Conservation (phyloP, 2,797 vertebrate species). For the Nyctalus aviator region DNA sequence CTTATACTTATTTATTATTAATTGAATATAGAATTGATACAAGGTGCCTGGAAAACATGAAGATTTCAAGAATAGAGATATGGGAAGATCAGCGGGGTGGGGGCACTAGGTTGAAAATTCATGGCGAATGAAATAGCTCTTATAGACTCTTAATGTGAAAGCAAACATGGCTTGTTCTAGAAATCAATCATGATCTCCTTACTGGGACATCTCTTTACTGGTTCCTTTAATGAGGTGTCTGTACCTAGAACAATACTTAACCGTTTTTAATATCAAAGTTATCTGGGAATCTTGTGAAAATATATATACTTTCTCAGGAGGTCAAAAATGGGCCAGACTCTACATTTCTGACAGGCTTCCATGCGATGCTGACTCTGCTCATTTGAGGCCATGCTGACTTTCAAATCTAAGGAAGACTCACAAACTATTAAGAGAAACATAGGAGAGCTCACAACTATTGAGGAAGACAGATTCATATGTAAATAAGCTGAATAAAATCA, state of each 20-base stretch:
- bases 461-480: background rate
- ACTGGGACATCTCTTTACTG: background rate
- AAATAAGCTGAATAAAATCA: conserved; percentile 5
- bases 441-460: background rate
- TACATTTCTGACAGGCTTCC: background rate
- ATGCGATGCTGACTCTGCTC: background rate
- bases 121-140: background rate
- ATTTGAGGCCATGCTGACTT: background rate
- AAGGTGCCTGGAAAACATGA: background rate
- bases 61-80: background rate
- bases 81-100: background rate
- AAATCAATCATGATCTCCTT: background rate
- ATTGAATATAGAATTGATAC: background rate
- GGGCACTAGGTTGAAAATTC: background rate
- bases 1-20: conserved; percentile 23
- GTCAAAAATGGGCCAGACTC: background rate
- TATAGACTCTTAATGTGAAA: background rate
- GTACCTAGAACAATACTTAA: background rate
- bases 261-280: background rate
- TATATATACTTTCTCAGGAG: background rate
- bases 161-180: background rate
- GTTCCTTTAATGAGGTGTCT: background rate
- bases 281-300: background rate
- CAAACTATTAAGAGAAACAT: background rate
- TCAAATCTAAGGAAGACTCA: background rate